Evolutionary conservation across 2,797 vertebrate species (phyloP).

Genomic region (Falco rusticolus): DNA sequence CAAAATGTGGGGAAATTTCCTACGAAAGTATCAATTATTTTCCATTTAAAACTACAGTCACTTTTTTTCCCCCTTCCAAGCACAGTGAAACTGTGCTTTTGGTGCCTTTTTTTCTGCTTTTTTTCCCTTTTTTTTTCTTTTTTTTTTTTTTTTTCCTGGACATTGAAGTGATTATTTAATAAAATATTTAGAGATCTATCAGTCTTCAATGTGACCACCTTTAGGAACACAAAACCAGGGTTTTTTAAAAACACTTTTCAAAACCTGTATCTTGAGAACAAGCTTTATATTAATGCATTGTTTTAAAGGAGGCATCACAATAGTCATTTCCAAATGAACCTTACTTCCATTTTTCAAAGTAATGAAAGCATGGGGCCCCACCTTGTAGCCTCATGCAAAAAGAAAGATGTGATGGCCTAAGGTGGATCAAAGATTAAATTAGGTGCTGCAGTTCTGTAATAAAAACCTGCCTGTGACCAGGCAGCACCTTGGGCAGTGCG

Average conservation of each 20-base stretch:
- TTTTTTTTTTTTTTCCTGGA: not conserved
- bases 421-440: not conserved
- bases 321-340: not conserved
- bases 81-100: not conserved
- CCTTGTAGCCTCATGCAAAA: not conserved
- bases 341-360: not conserved
- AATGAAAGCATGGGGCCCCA: not conserved
- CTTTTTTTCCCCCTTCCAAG: not conserved
- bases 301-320: not conserved
- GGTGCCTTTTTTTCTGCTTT: not conserved
- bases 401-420: not conserved
- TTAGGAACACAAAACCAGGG: not conserved
- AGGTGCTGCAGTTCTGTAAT: not conserved
- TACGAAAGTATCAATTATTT: not conserved
- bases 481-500: not conserved
- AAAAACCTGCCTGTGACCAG: not conserved
- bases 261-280: not conserved
- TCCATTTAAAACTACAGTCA: not conserved
- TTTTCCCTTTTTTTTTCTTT: not conserved
- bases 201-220: not conserved
- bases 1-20: not conserved
- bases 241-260: not conserved
- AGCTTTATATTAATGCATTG: not conserved
- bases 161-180: not conserved
- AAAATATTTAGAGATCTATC: not conserved